These are phyloP conservation scores for Philopedon plagiatum DNA, from an alignment of 2,888 invertebrate genomes.

Conservation along the genomic window DNA sequence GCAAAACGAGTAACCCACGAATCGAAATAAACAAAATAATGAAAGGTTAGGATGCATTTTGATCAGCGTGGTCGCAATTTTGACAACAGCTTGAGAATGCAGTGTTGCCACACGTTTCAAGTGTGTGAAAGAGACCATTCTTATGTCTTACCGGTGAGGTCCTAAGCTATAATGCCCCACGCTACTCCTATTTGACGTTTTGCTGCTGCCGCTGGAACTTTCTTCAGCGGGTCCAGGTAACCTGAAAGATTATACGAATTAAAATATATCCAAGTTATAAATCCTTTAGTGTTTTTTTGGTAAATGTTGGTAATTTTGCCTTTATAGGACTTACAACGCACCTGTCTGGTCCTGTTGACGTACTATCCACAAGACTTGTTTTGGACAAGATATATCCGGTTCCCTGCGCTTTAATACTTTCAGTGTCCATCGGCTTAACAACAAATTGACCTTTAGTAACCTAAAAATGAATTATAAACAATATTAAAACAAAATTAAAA, in stretches of 20 bases:
- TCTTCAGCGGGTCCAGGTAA: slow-evolving; percentile 43
- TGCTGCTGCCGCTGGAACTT: slow-evolving; percentile 64
- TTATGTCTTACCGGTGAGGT: slow-evolving; percentile 62
- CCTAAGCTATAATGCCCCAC: slow-evolving; percentile 68
- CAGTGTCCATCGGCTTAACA: slow-evolving; percentile 77
- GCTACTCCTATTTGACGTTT: slow-evolving; percentile 70
- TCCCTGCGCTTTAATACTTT: slow-evolving; percentile 77
- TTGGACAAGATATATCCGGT: slow-evolving; percentile 53
- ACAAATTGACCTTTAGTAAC: slow-evolving; percentile 72
- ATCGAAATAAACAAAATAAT: too few relatives aligned
- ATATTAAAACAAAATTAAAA: too few relatives aligned
- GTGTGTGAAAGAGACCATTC: not conserved
- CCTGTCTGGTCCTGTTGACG: slow-evolving; percentile 33
- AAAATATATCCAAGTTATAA: slow-evolving; percentile 26
- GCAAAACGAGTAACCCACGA: too few relatives aligned
- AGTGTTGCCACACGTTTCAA: not conserved
- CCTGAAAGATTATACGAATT: slow-evolving; percentile 39
- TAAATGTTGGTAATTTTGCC: not conserved
- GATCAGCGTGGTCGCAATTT: too few relatives aligned
- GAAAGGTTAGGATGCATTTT: too few relatives aligned
- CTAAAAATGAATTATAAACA: slow-evolving; percentile 30
- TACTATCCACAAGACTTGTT: slow-evolving; percentile 21
- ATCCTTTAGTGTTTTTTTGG: slow-evolving; percentile 10
- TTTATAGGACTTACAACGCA: not conserved
- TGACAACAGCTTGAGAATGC: too few relatives aligned